These are phyloP conservation scores for Diacarnus erythraeanus DNA, from an alignment of 37 sponge, comb jelly and placozoan species.

Conservation along the genomic window DNA sequence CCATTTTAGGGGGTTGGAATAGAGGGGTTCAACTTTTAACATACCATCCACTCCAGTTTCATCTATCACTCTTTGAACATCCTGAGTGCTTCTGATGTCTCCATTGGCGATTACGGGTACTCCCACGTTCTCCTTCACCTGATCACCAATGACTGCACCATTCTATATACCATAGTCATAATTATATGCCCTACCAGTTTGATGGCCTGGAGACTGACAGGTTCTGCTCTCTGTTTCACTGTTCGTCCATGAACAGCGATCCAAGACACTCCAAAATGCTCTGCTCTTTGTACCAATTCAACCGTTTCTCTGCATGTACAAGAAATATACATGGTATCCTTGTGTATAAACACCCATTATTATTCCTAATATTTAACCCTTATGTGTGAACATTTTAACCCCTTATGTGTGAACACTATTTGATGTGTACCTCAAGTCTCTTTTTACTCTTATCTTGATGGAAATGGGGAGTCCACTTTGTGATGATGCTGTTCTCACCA, in stretches of 20 bases:
- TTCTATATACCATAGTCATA: too few species aligned
- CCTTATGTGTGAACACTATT: too few species aligned
- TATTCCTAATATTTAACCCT: too few species aligned
- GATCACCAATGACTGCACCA: not conserved
- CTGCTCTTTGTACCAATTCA: constrained; percentile 64
- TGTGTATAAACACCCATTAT: too few species aligned
- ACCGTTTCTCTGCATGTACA: constrained; percentile 71
- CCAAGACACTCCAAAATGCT: constrained; percentile 81
- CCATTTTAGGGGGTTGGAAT: too few species aligned
- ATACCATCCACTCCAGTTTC: constrained; percentile 75
- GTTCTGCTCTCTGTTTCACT: constrained; percentile 70
- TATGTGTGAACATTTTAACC: too few species aligned
- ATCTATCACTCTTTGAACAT: constrained; percentile 33
- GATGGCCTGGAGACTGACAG: constrained; percentile 75
- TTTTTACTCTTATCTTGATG: constrained; percentile 84
- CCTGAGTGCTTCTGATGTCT: constrained; percentile 55
- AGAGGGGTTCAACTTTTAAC: too few species aligned
- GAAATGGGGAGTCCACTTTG: constrained; percentile 70
- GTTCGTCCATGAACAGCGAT: constrained; percentile 96
- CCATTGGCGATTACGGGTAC: constrained; percentile 96
- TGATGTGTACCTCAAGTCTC: constrained; percentile 53
- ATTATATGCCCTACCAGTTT: constrained; percentile 76
- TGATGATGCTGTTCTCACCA: constrained; percentile 64
- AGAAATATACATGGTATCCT: too few species aligned
- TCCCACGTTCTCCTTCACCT: constrained; percentile 76